Percentiles rank a stretch among this genome's conserved stretches.
These are phyloP conservation scores for Drosophila lacicola DNA, from an alignment of 2,888 invertebrate species.

Conservation along the genomic window DNA sequence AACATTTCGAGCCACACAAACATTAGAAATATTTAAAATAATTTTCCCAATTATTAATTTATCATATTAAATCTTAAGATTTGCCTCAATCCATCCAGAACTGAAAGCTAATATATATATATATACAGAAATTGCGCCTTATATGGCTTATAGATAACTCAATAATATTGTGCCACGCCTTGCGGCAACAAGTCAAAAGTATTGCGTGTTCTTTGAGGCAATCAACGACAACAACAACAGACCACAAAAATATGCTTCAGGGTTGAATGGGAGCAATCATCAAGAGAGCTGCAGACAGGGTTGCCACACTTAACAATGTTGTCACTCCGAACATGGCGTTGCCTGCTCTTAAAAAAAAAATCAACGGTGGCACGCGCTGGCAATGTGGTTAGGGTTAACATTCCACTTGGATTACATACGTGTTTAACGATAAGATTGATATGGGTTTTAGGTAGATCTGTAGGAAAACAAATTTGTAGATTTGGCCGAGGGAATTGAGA, in stretches of 20 bases:
- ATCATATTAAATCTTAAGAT: too few relatives aligned
- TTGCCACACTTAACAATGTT: constrained; percentile 32
- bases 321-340: constrained; percentile 16
- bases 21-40: too few relatives aligned
- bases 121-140: neutral
- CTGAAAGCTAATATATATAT: neutral
- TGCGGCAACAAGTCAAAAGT: constrained; percentile 8
- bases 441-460: too few relatives aligned
- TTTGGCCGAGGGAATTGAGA: too few relatives aligned
- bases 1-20: too few relatives aligned
- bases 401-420: neutral
- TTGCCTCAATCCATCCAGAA: too few relatives aligned
- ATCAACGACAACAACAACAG: constrained; percentile 1
- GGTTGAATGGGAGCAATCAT: constrained; percentile 40
- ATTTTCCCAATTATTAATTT: too few relatives aligned
- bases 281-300: constrained; percentile 22
- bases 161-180: neutral
- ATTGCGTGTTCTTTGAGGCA: constrained; percentile 34
- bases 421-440: too few relatives aligned
- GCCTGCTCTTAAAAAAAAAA: neutral
- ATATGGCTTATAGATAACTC: neutral
- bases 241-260: constrained; percentile 36
- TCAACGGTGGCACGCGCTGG: constrained; percentile 21
- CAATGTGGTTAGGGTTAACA: constrained; percentile 12
- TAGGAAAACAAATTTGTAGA: too few relatives aligned